Conservation (phyloP, 2,797 vertebrate genomes). For the Xerus rutilus region DNA sequence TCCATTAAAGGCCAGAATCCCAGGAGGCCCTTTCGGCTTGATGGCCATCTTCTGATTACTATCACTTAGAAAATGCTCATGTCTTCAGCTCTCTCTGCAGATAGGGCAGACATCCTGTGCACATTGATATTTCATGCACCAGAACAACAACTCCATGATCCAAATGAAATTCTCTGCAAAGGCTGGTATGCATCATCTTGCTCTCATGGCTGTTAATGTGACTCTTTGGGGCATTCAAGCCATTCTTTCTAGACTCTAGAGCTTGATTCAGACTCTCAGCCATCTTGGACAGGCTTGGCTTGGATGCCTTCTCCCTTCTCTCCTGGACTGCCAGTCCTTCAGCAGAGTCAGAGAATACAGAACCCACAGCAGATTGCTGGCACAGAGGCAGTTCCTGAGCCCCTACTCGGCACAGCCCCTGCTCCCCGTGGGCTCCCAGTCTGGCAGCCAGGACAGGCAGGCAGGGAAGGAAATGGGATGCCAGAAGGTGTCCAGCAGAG, state of each 20-base stretch:
- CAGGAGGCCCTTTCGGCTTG: background rate
- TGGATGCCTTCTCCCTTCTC: slow-evolving; percentile 74
- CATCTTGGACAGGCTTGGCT: slow-evolving; percentile 69
- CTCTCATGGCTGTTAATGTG: slow-evolving; percentile 68
- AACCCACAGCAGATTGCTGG: background rate
- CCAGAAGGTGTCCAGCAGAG: background rate
- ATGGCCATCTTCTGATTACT: slow-evolving; percentile 32
- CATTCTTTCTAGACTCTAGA: slow-evolving; percentile 65
- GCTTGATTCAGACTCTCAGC: slow-evolving; percentile 75
- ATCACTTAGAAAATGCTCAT: background rate
- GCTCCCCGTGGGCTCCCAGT: background rate
- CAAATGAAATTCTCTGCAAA: slow-evolving; percentile 71
- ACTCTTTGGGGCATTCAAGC: slow-evolving; percentile 7
- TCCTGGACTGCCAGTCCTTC: slow-evolving; percentile 60
- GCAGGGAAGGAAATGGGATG: background rate
- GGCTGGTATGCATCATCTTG: slow-evolving; percentile 61
- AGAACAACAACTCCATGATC: background rate
- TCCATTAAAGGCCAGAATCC: slow-evolving; percentile 66
- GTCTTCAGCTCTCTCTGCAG: background rate
- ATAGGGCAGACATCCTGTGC: slow-evolving; percentile 28
- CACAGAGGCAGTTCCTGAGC: background rate
- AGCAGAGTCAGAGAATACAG: background rate
- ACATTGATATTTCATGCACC: background rate
- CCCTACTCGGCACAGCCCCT: background rate
- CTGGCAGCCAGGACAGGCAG: background rate